These are phyloP conservation scores for Athalia rosae DNA, from an alignment of 2,888 invertebrate genomes.

Conservation along the genomic window DNA sequence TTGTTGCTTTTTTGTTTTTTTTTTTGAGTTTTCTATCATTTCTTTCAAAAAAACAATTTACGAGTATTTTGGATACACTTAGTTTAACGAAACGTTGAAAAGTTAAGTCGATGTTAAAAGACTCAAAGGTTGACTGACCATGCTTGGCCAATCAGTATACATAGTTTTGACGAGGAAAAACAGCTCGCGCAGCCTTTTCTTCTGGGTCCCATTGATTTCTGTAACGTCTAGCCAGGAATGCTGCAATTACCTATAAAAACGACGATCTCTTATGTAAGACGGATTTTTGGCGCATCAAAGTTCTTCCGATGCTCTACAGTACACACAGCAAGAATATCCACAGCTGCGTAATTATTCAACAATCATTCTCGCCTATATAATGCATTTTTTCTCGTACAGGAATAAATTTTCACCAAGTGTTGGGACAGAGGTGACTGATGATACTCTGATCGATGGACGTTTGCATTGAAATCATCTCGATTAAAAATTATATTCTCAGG, in stretches of 20 bases:
- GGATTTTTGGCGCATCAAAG: no score
- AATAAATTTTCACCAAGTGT: no score
- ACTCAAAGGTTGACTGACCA: constrained; percentile 14
- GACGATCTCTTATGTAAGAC: background rate
- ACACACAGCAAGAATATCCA: constrained; percentile 23
- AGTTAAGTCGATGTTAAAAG: constrained; percentile 35
- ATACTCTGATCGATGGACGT: no score
- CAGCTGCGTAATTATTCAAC: background rate
- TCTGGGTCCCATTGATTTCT: constrained; percentile 87
- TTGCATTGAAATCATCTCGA: no score
- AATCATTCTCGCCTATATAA: no score
- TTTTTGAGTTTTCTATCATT: constrained; percentile 4
- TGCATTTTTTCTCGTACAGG: no score
- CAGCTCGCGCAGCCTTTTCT: constrained; percentile 83
- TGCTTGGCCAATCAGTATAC: constrained; percentile 71
- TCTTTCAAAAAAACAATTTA: constrained; percentile 25
- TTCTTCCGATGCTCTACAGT: background rate
- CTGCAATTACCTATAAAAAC: constrained; percentile 84
- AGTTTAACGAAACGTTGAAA: constrained; percentile 40
- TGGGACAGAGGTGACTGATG: no score
- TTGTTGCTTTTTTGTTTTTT: background rate
- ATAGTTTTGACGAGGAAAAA: constrained; percentile 80
- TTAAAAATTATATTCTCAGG: no score
- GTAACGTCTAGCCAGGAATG: constrained; percentile 86
- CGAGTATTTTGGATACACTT: constrained; percentile 50